Conservation (phyloP, 2,888 invertebrate species). For the Bursaphelenchus okinawaensis region DNA sequence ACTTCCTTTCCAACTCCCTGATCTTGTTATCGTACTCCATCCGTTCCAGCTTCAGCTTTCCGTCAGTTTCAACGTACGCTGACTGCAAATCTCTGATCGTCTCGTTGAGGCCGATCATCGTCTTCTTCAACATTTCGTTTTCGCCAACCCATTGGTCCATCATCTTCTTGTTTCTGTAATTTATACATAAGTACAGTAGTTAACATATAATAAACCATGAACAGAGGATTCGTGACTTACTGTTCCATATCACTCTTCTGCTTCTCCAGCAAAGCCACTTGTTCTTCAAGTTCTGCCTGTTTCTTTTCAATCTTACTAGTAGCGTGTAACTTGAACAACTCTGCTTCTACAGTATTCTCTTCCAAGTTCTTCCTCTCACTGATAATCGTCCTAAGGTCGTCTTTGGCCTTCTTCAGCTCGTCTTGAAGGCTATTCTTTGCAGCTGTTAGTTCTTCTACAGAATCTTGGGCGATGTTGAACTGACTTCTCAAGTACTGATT, state of each 20-base stretch:
- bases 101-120: neutral
- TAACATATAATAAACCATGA: neutral
- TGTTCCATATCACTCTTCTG: conserved; percentile 1
- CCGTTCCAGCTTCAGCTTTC: neutral
- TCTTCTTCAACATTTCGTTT: conserved; percentile 1
- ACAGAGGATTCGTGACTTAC: conserved; percentile 5
- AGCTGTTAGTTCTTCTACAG: neutral
- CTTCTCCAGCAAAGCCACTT: neutral
- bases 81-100: conserved; percentile 13
- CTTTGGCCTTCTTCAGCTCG: neutral
- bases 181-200: neutral
- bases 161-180: neutral
- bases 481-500: neutral
- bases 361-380: conserved; percentile 5
- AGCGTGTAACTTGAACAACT: conserved; percentile 4
- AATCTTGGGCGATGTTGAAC: neutral
- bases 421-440: neutral
- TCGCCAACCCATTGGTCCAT: neutral
- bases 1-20: neutral
- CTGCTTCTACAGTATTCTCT: conserved; percentile 1
- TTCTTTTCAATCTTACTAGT: conserved; percentile 7
- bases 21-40: neutral
- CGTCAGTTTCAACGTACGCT: neutral
- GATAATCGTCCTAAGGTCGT: neutral
- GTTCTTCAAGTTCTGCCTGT: conserved; percentile 8